Conservation (phyloP, 37 sponge, comb jelly and placozoan species). For the Crambe crambe region DNA sequence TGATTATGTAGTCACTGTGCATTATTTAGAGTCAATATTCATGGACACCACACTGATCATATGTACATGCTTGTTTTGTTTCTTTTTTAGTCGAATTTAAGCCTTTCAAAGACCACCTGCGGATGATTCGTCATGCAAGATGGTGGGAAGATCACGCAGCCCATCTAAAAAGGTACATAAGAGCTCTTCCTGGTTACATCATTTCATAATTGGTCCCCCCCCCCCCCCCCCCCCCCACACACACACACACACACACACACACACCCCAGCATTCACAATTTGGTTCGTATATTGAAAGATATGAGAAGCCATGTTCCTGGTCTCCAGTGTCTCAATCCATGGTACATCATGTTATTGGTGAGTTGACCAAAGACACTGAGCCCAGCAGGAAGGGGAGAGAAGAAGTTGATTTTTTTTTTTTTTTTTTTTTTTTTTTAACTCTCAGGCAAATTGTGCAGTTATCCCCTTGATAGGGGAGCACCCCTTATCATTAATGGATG, state of each 20-base stretch:
- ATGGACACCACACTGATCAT: too few species aligned
- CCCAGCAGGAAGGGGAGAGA: too few species aligned
- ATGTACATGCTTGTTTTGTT: background rate
- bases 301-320: conserved; percentile 72
- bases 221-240: background rate
- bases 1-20: background rate
- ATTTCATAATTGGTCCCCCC: background rate
- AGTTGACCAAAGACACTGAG: conserved; percentile 6
- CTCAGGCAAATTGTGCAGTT: conserved; percentile 53
- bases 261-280: conserved; percentile 49
- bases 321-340: conserved; percentile 60
- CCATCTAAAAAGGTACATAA: conserved; percentile 36
- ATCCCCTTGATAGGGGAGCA: conserved; percentile 63
- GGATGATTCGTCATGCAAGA: conserved; percentile 76
- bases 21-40: background rate
- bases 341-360: conserved; percentile 90
- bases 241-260: background rate
- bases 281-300: conserved; percentile 81
- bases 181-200: background rate
- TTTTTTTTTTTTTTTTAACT: background rate
- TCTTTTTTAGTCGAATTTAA: conserved; percentile 43
- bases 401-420: background rate
- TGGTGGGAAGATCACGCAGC: conserved; percentile 86
- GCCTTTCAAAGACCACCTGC: conserved; percentile 58
- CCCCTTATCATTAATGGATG: conserved; percentile 48